These are phyloP conservation scores for Mustela erminea DNA, from an alignment of 2,797 vertebrate species.

Conservation along the genomic window DNA sequence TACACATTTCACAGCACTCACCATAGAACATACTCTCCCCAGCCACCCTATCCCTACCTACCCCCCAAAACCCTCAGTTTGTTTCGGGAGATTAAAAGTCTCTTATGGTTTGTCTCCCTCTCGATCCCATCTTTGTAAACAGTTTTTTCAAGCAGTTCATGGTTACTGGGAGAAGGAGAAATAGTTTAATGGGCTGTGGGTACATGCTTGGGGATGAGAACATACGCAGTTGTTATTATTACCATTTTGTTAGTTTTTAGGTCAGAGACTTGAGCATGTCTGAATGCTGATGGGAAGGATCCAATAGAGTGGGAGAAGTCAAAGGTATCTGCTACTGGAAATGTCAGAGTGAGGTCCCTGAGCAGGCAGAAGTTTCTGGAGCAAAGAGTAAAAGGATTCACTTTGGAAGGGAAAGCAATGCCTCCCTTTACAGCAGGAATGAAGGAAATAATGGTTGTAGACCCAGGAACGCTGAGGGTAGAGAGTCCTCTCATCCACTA, in stretches of 20 bases:
- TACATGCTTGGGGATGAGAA: neutral
- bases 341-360: neutral
- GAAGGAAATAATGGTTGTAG: neutral
- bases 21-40: no score
- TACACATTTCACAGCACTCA: no score
- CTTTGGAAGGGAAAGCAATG: neutral
- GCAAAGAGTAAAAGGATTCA: neutral
- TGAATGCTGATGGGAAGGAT: neutral
- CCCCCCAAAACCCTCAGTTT: no score
- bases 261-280: neutral
- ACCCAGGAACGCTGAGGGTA: neutral
- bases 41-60: no score
- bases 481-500: neutral
- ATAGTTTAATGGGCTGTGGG: neutral
- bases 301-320: neutral
- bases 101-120: no score
- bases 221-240: neutral
- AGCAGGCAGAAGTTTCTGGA: neutral
- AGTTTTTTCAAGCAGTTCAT: neutral
- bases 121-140: no score
- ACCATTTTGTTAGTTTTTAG: neutral
- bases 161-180: neutral
- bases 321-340: neutral
- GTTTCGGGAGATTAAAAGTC: no score
- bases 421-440: neutral